Conservation (phyloP, 2,113 vertebrate species). For the Chamaetylas fuelleborni region DNA sequence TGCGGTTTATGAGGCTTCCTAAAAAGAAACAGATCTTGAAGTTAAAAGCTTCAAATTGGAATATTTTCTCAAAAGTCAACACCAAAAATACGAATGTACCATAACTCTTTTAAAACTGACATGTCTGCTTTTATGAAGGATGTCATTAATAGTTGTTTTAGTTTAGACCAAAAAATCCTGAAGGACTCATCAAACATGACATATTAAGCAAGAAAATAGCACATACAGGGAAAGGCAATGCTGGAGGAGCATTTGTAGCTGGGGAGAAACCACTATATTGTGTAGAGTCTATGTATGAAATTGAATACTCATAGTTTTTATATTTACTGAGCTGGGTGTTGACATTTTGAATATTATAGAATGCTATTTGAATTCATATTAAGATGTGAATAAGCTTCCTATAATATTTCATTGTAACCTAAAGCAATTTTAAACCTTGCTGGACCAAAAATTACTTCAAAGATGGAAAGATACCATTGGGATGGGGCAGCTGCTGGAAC, state of each 20-base stretch:
- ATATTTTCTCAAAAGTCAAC: not conserved
- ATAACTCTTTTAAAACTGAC: not conserved
- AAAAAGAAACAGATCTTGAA: not conserved
- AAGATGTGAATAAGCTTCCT: not conserved
- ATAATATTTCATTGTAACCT: not conserved
- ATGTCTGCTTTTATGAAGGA: not conserved
- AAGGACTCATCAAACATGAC: not conserved
- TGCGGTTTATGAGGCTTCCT: not conserved
- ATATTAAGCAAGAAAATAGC: not conserved
- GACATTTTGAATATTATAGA: not conserved
- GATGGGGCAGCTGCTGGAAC: fast-evolving
- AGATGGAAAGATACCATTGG: not conserved
- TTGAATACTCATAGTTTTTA: not conserved
- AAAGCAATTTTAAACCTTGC: not conserved
- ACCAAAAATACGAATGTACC: not conserved
- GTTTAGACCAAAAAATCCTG: not conserved
- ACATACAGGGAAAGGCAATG: not conserved
- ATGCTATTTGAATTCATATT: not conserved
- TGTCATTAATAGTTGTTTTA: not conserved
- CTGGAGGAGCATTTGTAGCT: not conserved
- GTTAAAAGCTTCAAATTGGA: not conserved
- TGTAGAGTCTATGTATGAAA: not conserved
- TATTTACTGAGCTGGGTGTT: not conserved
- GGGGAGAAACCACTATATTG: not conserved
- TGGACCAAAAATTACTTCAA: not conserved